Base-by-base conservation (phyloP, 1,140 invertebrate species). In the Papilio glaucus region DNA sequence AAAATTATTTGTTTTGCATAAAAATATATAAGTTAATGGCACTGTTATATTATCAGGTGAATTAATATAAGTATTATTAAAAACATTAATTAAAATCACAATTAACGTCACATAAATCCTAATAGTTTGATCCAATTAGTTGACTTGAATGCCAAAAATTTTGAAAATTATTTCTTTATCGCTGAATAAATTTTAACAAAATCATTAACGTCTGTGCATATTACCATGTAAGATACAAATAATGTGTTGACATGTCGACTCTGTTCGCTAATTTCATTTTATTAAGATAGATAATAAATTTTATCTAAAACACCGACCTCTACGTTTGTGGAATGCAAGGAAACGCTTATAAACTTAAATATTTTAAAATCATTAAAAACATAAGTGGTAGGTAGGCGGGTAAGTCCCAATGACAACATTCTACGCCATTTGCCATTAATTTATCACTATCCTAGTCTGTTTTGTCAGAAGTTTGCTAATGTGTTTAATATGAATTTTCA, bases 31-130 rank as follows among this genome's bases (percentile, higher is more conserved):
- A 57, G 18, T 12, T 57, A 57, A 57, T 12, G 24, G 9, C 49
- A 57, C 21, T 12, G 18, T 21, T 8, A 18, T 57, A 57, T 26
- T 57, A 57, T 57, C 24, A 24, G 21, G 45, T 12, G 9, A 53
- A 53, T 53, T 53, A 26, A 57, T 15, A 26, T 13, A 13, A 3
- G 39, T 41, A 41, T 41, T 13, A 13, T 57, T 24, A 26, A 57
- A 4, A 26, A 18, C 21, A 57, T 57, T 57, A 57, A 57, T 57
- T 57, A 57, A 57, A 57, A 9, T 57, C 18, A 57, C 21, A 57
- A 26, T 57, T 24, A 57, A 57, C 24, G 49, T 57, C 49, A 57
- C 49, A 57, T 57, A 57, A 57, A 57, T 57, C 21, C 49, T 12
- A 24, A 26, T 21, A 57, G 21, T 49, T 49, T 57, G 49, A 57